phyloP scores from a whole-genome alignment of 2,888 invertebrate genomes.

The Palloptera scutellata region DNA sequence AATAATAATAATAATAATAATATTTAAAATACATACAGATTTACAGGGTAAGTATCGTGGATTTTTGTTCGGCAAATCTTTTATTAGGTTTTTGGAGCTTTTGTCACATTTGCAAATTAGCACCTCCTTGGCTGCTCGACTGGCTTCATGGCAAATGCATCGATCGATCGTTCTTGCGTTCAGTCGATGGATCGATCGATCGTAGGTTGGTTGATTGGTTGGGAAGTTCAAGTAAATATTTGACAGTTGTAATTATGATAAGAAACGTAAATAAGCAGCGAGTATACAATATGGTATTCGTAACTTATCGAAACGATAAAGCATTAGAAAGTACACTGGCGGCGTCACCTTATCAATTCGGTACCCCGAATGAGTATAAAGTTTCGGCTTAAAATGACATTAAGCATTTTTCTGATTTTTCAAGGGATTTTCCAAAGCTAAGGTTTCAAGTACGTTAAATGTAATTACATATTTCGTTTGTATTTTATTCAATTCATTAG shows the following conservation, averaged over 20 bases:
- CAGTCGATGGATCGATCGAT: neutral
- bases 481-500: too few relatives aligned
- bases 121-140: slow-evolving; percentile 4
- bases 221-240: slow-evolving; percentile 41
- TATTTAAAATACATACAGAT: slow-evolving; percentile 21
- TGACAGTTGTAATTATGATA: slow-evolving; percentile 54
- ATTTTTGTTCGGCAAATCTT: slow-evolving; percentile 2
- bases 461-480: too few relatives aligned
- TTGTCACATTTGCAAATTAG: slow-evolving; percentile 26
- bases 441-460: too few relatives aligned
- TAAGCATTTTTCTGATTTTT: too few relatives aligned
- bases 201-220: slow-evolving; percentile 22
- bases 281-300: too few relatives aligned
- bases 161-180: too few relatives aligned
- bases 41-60: neutral
- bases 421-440: too few relatives aligned
- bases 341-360: slow-evolving; percentile 8
- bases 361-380: slow-evolving; percentile 15
- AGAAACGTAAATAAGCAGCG: slow-evolving; percentile 29
- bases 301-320: too few relatives aligned
- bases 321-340: neutral
- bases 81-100: slow-evolving; percentile 1
- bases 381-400: neutral
- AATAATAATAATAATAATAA: too few relatives aligned
- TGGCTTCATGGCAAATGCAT: neutral